Base-by-base conservation (phyloP, 1,140 invertebrate species). In the Maniola jurtina region DNA sequence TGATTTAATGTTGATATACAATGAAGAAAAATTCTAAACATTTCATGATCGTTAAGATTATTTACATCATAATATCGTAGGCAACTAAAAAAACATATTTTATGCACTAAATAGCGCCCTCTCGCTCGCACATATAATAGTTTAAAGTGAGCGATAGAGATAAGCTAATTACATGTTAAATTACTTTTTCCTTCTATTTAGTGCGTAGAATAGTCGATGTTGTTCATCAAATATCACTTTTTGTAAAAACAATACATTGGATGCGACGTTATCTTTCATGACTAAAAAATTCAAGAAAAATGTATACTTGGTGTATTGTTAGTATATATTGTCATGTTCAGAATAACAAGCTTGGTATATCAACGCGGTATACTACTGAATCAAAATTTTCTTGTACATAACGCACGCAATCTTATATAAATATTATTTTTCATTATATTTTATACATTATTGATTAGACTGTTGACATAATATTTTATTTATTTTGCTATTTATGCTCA, bases 241-340 rank as follows among this genome's bases (percentile, higher is more conserved):
- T 40, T 6, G 38, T 6, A 52, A 16, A 15, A 16, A 52, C 4
- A 52, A 16, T 25, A n/a, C 13, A n/a, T 42, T 42, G 13, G 5
- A 9, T 11, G 16, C 48, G 48, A 52, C 48, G 42, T 45, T 52
- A 52, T 16, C 48, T 52, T 52, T 52, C 48, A 25, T 25, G 15
- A 52, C 48, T 52, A 4, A 2, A 25, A 52, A 48, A 52, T 52
- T 16, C 15, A 5, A 16, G 47, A 52, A 16, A 45, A 52, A 15
- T 16, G 48, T 52, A 52, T 25, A 16, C 14, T 52, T 8, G 16
- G 25, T 25, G 48, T 52, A 52, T 16, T 25, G 42, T 45, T 45
- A 45, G 42, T 11, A 45, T 42, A 9, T 45, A 25, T 25, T 25
- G 25, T 25, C 25, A 25, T 25, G 25, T 25, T 25, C 25, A 2